Percentiles rank a stretch among this genome's conserved stretches.
Evolutionary conservation across 2,113 vertebrate genomes (phyloP).

Genomic region (Rana temporaria): DNA sequence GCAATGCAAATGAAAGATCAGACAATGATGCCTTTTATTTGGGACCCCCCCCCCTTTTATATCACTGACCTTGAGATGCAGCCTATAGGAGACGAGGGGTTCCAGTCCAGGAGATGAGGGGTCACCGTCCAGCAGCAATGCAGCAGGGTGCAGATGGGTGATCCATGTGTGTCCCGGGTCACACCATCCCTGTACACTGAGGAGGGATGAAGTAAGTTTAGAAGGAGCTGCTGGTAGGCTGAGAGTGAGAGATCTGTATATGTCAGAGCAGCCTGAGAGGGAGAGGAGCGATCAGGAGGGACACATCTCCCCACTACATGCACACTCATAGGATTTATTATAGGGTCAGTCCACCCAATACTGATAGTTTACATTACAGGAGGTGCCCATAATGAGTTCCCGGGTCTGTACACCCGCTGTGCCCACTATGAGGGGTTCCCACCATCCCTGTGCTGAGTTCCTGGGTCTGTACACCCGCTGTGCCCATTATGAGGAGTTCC

Average conservation of each 20-base stretch:
- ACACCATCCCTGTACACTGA: background rate
- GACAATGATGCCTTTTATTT: slow-evolving; percentile 1
- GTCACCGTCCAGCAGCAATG: slow-evolving; percentile 38
- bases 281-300: background rate
- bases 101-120: background rate
- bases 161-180: slow-evolving; percentile 31
- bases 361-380: too few species aligned
- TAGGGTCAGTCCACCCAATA: too few species aligned
- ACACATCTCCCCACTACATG: too few species aligned
- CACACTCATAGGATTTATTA: too few species aligned
- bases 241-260: slow-evolving; percentile 64
- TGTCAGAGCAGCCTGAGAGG: slow-evolving; percentile 60
- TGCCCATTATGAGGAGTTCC: too few species aligned
- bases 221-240: slow-evolving; percentile 56
- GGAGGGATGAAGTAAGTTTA: slow-evolving; percentile 62
- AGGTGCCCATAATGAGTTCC: too few species aligned
- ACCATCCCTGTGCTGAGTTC: too few species aligned
- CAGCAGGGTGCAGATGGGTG: background rate
- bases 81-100: slow-evolving; percentile 14
- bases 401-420: too few species aligned
- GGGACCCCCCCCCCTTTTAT: background rate
- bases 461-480: too few species aligned
- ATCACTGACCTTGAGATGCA: slow-evolving; percentile 82
- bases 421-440: too few species aligned
- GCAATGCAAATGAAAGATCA: slow-evolving; percentile 10